Conservation (phyloP, 2,113 vertebrate genomes). For the Thinocorus orbignyianus region DNA sequence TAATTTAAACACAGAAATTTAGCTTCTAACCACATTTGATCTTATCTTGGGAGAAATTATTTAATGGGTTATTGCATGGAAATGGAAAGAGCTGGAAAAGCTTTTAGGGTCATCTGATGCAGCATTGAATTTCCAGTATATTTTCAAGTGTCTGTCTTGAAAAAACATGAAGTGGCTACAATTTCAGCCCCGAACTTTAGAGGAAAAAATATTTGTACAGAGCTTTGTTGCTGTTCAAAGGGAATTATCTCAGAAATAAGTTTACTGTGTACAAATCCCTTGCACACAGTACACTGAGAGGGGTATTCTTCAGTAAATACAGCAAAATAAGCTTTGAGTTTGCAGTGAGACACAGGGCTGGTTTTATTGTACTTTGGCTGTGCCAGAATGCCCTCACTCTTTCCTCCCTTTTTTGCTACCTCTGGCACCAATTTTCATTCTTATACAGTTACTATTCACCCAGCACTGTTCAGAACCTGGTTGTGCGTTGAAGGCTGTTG, state of each 20-base stretch:
- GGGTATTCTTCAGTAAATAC: background rate
- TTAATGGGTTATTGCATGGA: background rate
- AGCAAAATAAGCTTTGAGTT: background rate
- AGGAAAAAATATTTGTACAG: background rate
- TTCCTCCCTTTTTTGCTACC: background rate
- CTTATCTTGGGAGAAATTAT: constrained; percentile 28
- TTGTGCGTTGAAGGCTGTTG: background rate
- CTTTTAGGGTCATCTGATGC: background rate
- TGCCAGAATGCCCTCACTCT: background rate
- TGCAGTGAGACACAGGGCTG: background rate
- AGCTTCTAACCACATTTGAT: constrained; percentile 2
- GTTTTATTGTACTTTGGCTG: background rate
- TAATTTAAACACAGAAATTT: constrained; percentile 25
- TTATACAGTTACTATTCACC: background rate
- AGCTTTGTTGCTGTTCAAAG: background rate
- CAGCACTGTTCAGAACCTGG: background rate
- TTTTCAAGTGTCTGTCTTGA: background rate
- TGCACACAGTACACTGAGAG: background rate
- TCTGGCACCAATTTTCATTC: background rate
- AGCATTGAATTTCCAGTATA: constrained; percentile 1
- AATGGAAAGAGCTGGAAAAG: constrained; percentile 4
- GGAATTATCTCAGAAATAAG: background rate
- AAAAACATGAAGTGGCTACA: background rate
- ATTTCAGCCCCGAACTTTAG: background rate
- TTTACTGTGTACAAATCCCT: background rate